phyloP scores from a whole-genome alignment of 2,113 vertebrate species.

The Sorex fumeus region DNA sequence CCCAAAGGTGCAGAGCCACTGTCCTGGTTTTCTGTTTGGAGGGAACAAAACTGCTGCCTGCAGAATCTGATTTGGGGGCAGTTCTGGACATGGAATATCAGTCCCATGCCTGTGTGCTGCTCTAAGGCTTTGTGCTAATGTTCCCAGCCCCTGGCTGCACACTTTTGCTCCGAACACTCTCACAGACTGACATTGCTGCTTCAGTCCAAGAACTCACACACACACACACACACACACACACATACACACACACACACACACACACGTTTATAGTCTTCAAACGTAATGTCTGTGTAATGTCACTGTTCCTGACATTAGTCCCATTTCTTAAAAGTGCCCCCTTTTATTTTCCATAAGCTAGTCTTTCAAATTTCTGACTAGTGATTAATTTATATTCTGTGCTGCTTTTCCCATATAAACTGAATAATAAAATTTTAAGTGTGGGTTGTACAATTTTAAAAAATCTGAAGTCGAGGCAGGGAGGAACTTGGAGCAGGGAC shows the following conservation, averaged over 20 bases:
- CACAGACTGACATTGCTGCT: not conserved
- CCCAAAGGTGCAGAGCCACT: too few relatives aligned
- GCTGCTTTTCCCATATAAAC: conserved; percentile 51
- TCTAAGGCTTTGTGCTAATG: too few relatives aligned
- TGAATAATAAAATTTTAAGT: conserved; percentile 34
- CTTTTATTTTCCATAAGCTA: conserved; percentile 54
- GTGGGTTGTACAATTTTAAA: not conserved
- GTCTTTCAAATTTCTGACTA: conserved; percentile 36
- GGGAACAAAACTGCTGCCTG: not conserved
- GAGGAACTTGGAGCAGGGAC: too few relatives aligned
- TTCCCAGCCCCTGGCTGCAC: too few relatives aligned
- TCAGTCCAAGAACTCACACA: not conserved
- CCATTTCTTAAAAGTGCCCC: not conserved
- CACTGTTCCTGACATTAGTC: not conserved
- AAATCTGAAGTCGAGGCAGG: not conserved
- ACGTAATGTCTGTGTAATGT: not conserved
- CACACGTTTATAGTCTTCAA: not conserved
- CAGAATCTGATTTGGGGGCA: not conserved
- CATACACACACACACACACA: too few relatives aligned
- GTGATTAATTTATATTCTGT: conserved; percentile 31
- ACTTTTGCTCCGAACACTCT: not conserved
- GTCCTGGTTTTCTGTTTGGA: conserved; percentile 8
- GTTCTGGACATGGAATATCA: too few relatives aligned
- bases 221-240: too few relatives aligned
- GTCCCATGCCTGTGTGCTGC: too few relatives aligned